phyloP scores from a whole-genome alignment of 30 jellyfish, hydroid and myxozoan species.

The Cassiopea xamachana region DNA sequence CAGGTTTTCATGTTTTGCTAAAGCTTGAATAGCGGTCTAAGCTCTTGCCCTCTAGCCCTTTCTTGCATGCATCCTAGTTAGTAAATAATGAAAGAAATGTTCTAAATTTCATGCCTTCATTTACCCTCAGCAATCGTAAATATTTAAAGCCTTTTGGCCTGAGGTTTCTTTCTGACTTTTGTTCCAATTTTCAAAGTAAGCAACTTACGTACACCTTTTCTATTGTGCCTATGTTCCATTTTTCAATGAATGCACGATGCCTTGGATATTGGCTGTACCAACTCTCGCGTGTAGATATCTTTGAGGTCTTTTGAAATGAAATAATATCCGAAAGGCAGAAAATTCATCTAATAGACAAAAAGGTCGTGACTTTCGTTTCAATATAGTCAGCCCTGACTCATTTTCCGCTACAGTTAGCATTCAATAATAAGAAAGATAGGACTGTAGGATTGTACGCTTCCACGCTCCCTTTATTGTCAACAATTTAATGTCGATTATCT shows the following conservation, averaged over 20 bases:
- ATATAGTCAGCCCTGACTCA: neutral
- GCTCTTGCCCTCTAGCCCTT: conserved; percentile 3
- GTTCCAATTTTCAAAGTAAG: no score
- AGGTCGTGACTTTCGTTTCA: neutral
- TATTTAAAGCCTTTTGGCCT: no score
- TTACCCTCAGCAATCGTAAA: no score
- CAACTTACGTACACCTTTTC: neutral
- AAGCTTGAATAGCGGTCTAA: neutral
- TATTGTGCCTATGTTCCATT: neutral
- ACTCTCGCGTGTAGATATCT: neutral
- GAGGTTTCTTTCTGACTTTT: no score
- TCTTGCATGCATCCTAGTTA: neutral
- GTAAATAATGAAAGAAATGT: no score
- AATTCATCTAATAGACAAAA: neutral
- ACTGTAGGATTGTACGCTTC: no score
- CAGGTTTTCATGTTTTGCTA: neutral
- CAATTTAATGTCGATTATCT: no score
- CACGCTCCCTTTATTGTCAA: no score
- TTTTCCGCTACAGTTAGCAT: no score
- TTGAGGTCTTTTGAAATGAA: no score
- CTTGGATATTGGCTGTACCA: neutral
- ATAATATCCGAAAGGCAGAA: neutral
- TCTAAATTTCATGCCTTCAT: no score
- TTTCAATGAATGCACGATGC: neutral
- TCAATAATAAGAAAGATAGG: no score